phyloP scores from a whole-genome alignment of 2,888 invertebrate species.

The Limenitis camilla region DNA sequence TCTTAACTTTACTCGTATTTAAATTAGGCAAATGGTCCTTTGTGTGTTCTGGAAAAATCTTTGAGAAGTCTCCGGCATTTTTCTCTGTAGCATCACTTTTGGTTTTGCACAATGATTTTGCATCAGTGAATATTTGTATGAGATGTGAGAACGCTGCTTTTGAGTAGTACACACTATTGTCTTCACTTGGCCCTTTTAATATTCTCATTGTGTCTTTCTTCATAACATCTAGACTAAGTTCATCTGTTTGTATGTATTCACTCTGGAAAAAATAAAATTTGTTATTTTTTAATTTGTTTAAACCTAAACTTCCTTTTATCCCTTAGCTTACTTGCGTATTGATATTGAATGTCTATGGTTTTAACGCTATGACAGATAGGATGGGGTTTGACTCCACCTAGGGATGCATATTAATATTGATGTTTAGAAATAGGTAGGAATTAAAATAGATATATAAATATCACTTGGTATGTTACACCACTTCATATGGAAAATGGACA shows the following conservation, averaged over 20 bases:
- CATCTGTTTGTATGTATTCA: conserved; percentile 70
- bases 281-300: conserved; percentile 20
- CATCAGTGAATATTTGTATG: conserved; percentile 65
- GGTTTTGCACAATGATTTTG: conserved; percentile 42
- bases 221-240: conserved; percentile 73
- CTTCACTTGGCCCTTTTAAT: conserved; percentile 74
- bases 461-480: too few relatives aligned
- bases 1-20: conserved; percentile 69
- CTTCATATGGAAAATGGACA: too few relatives aligned
- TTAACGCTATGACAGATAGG: too few relatives aligned
- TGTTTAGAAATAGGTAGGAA: too few relatives aligned
- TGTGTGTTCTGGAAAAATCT: conserved; percentile 73
- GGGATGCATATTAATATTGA: too few relatives aligned
- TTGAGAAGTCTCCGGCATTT: conserved; percentile 57
- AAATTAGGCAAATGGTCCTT: conserved; percentile 64
- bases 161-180: conserved; percentile 73
- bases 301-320: too few relatives aligned
- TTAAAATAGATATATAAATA: too few relatives aligned
- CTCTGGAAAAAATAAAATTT: conserved; percentile 66
- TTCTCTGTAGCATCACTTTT: conserved; percentile 23
- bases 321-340: too few relatives aligned
- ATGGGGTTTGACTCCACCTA: too few relatives aligned
- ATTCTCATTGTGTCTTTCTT: conserved; percentile 77
- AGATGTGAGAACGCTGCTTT: conserved; percentile 81
- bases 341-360: too few relatives aligned